phyloP scores from a whole-genome alignment of 2,113 vertebrate species.

The Seriola rivoliana region DNA sequence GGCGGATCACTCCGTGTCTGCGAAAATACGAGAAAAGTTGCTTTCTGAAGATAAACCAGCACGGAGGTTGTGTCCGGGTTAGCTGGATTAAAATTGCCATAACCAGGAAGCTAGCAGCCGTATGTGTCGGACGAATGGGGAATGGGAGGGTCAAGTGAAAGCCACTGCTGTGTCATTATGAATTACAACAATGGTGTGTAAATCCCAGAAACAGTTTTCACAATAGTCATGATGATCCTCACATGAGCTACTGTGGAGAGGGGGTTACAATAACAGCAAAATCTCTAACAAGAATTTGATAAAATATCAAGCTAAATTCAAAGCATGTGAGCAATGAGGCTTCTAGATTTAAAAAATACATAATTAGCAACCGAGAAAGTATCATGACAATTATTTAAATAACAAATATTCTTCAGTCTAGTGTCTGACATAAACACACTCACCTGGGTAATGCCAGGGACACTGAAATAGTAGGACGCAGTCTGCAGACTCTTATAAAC shows the following conservation, averaged over 20 bases:
- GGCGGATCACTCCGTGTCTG: conserved; percentile 55
- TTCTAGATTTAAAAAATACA: neutral
- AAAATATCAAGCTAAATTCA: too few species aligned
- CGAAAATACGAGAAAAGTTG: conserved; percentile 36
- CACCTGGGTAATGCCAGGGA: conserved; percentile 47
- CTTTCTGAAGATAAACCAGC: conserved; percentile 18
- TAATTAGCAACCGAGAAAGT: neutral
- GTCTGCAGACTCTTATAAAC: conserved; percentile 45
- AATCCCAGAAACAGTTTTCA: conserved; percentile 79
- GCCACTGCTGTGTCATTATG: conserved; percentile 84
- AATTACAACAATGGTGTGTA: conserved; percentile 79
- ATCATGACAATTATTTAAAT: neutral
- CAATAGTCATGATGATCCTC: conserved; percentile 72
- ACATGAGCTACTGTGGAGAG: conserved; percentile 36
- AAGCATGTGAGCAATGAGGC: fast-evolving
- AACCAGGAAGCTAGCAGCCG: conserved; percentile 78
- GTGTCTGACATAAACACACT: neutral
- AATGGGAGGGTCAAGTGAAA: conserved; percentile 80
- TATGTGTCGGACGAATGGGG: neutral
- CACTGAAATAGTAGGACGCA: conserved; percentile 8
- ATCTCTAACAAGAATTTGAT: neutral
- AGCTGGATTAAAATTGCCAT: conserved; percentile 70
- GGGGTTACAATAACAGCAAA: conserved; percentile 48
- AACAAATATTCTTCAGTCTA: neutral
- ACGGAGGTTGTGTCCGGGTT: conserved; percentile 20